These are phyloP conservation scores for Melanotaenia trifasciata DNA, from an alignment of 2,797 vertebrate genomes.

Conservation along the genomic window DNA sequence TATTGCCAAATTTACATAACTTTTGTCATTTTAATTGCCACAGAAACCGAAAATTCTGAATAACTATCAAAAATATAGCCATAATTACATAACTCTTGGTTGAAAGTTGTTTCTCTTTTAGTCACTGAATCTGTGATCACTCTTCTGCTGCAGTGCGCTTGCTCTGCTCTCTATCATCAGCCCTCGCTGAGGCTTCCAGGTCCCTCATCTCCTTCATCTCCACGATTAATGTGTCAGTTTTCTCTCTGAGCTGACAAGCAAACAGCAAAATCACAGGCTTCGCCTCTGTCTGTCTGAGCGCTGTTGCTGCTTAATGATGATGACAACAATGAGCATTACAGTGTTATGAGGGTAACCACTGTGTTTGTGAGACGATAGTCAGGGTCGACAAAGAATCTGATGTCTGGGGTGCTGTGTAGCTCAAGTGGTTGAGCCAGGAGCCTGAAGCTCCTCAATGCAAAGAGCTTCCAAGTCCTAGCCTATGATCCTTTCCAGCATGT, in stretches of 20 bases:
- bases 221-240: slow-evolving; percentile 24
- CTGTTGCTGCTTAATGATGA: slow-evolving; percentile 12
- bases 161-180: slow-evolving; percentile 13
- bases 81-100: background rate
- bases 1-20: background rate
- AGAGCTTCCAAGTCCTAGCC: too few species aligned
- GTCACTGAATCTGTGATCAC: slow-evolving; percentile 5
- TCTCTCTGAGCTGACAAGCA: slow-evolving; percentile 16
- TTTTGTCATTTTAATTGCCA: background rate
- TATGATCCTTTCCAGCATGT: too few species aligned
- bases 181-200: background rate
- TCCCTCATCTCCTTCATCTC: slow-evolving; percentile 1
- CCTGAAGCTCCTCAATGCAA: too few species aligned
- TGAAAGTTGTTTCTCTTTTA: background rate
- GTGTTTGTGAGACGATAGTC: slow-evolving; percentile 7
- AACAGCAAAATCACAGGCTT: slow-evolving; percentile 22
- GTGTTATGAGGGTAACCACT: slow-evolving; percentile 22
- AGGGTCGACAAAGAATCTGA: too few species aligned
- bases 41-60: background rate
- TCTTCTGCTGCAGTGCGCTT: slow-evolving; percentile 12
- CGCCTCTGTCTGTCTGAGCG: slow-evolving; percentile 1
- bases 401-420: too few species aligned
- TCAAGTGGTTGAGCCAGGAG: too few species aligned
- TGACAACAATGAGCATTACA: slow-evolving; percentile 12
- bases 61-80: background rate